Conservation (phyloP, 2,113 vertebrate genomes). For the Verasper variegatus region DNA sequence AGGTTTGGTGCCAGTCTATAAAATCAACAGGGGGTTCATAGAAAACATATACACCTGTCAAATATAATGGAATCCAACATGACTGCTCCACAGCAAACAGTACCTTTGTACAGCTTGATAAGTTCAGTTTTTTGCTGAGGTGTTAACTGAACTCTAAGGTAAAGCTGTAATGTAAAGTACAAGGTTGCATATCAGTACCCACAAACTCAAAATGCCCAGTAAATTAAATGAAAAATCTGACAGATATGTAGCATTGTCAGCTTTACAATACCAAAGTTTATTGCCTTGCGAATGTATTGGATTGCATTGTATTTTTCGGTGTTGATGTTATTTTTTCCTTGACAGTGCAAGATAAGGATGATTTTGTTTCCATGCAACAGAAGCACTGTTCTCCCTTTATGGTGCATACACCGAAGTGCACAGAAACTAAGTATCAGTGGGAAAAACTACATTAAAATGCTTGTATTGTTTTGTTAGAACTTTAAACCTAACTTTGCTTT, state of each 20-base stretch:
- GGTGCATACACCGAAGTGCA: slow-evolving; percentile 15
- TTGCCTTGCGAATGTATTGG: neutral
- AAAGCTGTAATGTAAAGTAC: slow-evolving; percentile 5
- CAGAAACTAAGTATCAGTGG: slow-evolving; percentile 2
- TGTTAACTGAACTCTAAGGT: slow-evolving; percentile 6
- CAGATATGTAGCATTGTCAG: neutral
- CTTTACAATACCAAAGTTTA: neutral
- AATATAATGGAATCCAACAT: slow-evolving; percentile 6
- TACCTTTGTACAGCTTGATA: neutral
- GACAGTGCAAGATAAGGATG: neutral
- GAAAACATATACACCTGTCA: slow-evolving; percentile 6
- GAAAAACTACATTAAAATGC: slow-evolving; percentile 7
- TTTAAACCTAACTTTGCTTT: slow-evolving; percentile 43
- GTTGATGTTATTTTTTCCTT: neutral
- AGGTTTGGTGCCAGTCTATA: slow-evolving; percentile 15
- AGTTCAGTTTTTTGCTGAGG: slow-evolving; percentile 7
- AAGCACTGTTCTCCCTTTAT: slow-evolving; percentile 2
- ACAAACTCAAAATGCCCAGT: slow-evolving; percentile 1
- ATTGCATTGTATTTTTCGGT: slow-evolving; percentile 5
- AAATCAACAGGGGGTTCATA: slow-evolving; percentile 3
- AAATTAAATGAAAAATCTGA: neutral
- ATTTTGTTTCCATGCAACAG: slow-evolving; percentile 10
- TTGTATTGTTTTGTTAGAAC: slow-evolving; percentile 31
- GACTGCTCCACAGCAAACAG: neutral
- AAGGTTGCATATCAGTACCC: slow-evolving; percentile 3